phyloP scores from a whole-genome alignment of 2,888 invertebrate genomes.

The Drosophila diplacantha region DNA sequence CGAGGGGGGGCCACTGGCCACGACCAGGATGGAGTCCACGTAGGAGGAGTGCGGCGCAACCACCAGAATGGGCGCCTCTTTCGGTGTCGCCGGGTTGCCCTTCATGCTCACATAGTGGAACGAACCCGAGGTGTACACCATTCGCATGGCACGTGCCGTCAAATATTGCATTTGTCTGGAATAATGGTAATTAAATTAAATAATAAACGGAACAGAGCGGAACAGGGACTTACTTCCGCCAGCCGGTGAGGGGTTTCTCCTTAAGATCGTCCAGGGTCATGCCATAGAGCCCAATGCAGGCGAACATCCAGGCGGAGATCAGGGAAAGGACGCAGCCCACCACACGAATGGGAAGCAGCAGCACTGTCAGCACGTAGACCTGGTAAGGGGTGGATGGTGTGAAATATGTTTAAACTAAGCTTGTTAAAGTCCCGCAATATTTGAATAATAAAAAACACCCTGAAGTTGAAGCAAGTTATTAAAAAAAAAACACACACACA shows the following conservation, averaged over 20 bases:
- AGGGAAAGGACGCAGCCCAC: slow-evolving; percentile 86
- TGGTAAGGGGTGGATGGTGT: slow-evolving; percentile 78
- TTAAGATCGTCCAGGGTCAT: slow-evolving; percentile 88
- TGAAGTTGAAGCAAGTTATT: not conserved
- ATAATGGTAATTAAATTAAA: not conserved
- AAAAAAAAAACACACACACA: no score
- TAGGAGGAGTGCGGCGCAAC: slow-evolving; percentile 95
- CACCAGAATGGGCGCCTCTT: slow-evolving; percentile 89
- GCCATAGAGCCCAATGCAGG: slow-evolving; percentile 89
- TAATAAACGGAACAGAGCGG: not conserved
- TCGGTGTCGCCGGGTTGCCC: slow-evolving; percentile 82
- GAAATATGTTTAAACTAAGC: not conserved
- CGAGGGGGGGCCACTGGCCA: slow-evolving; percentile 89
- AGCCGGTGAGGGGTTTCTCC: slow-evolving; percentile 88
- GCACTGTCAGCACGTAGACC: slow-evolving; percentile 91
- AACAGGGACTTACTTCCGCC: slow-evolving; percentile 86
- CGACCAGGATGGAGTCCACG: slow-evolving; percentile 91
- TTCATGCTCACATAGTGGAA: slow-evolving; percentile 88
- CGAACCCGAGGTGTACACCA: slow-evolving; percentile 88
- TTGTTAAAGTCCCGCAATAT: not conserved
- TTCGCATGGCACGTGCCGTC: slow-evolving; percentile 84
- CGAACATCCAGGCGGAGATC: slow-evolving; percentile 89
- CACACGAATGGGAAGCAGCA: slow-evolving; percentile 89
- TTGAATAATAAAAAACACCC: not conserved
- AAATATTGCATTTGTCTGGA: slow-evolving; percentile 82